Percentiles rank a stretch among this genome's conserved stretches.
Evolutionary conservation across 2,888 invertebrate genomes (phyloP).

Genomic region (Diplazon laetatorius): DNA sequence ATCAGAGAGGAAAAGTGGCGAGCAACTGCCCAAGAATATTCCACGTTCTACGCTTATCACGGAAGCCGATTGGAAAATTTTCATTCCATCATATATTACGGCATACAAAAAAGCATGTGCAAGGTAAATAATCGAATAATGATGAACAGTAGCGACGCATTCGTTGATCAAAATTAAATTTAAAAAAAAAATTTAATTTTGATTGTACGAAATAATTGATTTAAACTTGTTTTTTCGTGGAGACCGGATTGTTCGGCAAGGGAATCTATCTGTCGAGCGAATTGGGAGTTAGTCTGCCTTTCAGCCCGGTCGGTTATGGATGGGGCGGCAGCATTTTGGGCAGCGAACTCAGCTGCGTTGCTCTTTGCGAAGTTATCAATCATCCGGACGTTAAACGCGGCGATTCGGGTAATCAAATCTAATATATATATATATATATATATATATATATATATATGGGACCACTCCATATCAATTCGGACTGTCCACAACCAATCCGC

Average conservation of each 20-base stretch:
- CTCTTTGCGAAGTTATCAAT: conserved; percentile 91
- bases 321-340: conserved; percentile 92
- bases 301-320: conserved; percentile 89
- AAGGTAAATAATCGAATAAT: conserved; percentile 84
- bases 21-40: conserved; percentile 84
- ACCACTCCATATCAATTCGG: no score
- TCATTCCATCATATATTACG: conserved; percentile 91
- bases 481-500: no score
- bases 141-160: no score
- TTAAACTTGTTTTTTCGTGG: conserved; percentile 78
- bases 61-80: conserved; percentile 92
- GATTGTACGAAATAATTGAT: background rate
- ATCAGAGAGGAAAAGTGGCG: conserved; percentile 86
- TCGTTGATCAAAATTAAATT: background rate
- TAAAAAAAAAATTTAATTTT: conserved; percentile 2
- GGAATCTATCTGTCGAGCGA: conserved; percentile 91
- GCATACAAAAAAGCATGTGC: conserved; percentile 89
- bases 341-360: conserved; percentile 89
- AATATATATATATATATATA: no score
- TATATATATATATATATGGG: no score
- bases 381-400: conserved; percentile 85
- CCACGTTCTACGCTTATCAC: conserved; percentile 89
- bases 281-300: conserved; percentile 88
- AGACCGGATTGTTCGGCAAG: conserved; percentile 85
- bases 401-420: conserved; percentile 72